Base-by-base conservation (phyloP, 2,113 vertebrate genomes). In the Rhea pennata region DNA sequence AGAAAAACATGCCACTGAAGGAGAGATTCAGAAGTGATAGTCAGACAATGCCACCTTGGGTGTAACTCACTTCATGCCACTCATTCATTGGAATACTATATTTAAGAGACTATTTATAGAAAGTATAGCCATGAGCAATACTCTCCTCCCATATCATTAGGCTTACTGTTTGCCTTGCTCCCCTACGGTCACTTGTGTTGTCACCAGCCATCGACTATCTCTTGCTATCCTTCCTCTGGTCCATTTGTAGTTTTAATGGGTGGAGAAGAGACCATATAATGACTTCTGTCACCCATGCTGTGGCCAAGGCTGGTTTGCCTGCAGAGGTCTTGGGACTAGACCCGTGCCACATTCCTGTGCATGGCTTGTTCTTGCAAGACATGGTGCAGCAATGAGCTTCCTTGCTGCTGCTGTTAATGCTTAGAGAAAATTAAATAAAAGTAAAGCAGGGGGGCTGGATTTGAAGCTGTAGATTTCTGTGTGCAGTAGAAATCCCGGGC, bases 181-280 rank as follows among this genome's bases (percentile, higher is more conserved):
- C 58, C 10, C 0, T 0, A 50, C 0, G 1, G 69, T 48, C 33
- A 3, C 21, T 15, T 23, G 17, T 69, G 59, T 42, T 36, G n/a
- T 64, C 61, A 64, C 64, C 58, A n/a, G 24, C 29, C 36, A 36
- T 36, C 36, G 36, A 36, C 36, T 16, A 0, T 59, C 20, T 11
- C 39, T 54, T 21, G n/a, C 21, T 14, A 39, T 22, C 14, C 15
- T 74, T 53, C 21, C 33, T 59, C 39, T 39, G 42, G 17, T 33
- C 9, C 29, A 13, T 80, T 23, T 50, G 31, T 13, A 71, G 44
- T 44, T 23, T 54, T 29, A 5, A 0, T 0, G 21, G 1, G 13
- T 14, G 5, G 20, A 27, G n/a, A 82, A 76, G 64, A 56, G 39
- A 14, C 15, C 54, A 24, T 0, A 3, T 22, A 61, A 16, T 36